These are phyloP conservation scores for Amphimallon solstitiale DNA, from an alignment of 2,888 invertebrate species.

Conservation along the genomic window DNA sequence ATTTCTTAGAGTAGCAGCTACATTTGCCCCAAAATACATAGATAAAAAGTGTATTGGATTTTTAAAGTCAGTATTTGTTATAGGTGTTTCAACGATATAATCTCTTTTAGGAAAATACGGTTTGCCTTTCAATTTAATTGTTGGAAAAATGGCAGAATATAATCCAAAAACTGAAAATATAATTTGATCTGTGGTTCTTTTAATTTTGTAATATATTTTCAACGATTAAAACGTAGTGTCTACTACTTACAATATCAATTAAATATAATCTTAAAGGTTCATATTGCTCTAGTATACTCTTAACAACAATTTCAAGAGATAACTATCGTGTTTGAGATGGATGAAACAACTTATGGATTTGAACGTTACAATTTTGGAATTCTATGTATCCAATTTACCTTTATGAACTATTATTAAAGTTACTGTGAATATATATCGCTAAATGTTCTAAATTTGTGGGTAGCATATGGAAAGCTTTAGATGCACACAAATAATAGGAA, in stretches of 20 bases:
- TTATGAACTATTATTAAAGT: no score
- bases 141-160: conserved; percentile 24
- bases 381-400: no score
- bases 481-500: no score
- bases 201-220: not conserved
- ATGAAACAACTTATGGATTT: no score
- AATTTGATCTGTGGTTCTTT: conserved; percentile 1
- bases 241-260: conserved; percentile 2
- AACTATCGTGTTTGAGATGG: conserved; percentile 23
- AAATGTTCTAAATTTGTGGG: no score
- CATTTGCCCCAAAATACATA: conserved; percentile 37
- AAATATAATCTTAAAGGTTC: conserved; percentile 31
- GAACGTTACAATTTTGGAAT: no score
- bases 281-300: conserved; percentile 51
- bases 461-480: no score
- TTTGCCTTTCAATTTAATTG: conserved; percentile 32
- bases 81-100: conserved; percentile 8
- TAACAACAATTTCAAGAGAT: conserved; percentile 50
- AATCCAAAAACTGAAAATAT: conserved; percentile 30
- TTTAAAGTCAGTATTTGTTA: no score
- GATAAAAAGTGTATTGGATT: conserved; percentile 24
- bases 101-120: conserved; percentile 22
- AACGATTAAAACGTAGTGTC: not conserved
- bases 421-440: no score
- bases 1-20: conserved; percentile 11